A percentile compares a stretch with the other conserved stretches of the same genome.
Conservation (phyloP, 2,888 invertebrate species). For the Sarcophaga carnaria region DNA sequence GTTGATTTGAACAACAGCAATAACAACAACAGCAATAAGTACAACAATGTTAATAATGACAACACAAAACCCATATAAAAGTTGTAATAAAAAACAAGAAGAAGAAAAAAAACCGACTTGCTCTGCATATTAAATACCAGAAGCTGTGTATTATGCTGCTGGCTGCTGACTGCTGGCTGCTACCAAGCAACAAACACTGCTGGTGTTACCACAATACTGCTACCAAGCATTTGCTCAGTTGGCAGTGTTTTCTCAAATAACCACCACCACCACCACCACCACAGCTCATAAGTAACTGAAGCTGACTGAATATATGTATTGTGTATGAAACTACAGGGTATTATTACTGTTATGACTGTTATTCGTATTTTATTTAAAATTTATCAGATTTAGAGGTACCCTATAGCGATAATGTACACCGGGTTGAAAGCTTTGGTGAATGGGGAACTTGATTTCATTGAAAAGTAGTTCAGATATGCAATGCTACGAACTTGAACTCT, state of each 20-base stretch:
- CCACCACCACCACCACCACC: too few relatives aligned
- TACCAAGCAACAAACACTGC: not conserved
- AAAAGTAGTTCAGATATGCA: too few relatives aligned
- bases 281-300: too few relatives aligned
- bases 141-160: constrained; percentile 13
- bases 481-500: too few relatives aligned
- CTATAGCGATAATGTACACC: not conserved
- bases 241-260: too few relatives aligned
- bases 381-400: constrained; percentile 1
- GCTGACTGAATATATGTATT: too few relatives aligned
- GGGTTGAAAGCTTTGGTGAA: too few relatives aligned
- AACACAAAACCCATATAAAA: not conserved
- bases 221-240: not conserved
- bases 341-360: not conserved
- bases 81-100: not conserved
- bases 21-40: too few relatives aligned
- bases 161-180: not conserved
- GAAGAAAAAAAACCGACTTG: constrained; percentile 36
- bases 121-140: constrained; percentile 61
- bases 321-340: not conserved
- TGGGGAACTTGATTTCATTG: too few relatives aligned
- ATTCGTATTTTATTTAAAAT: not conserved
- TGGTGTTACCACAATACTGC: constrained; percentile 10
- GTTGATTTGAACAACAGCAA: constrained; percentile 40
- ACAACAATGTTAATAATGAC: too few relatives aligned